phyloP scores from a whole-genome alignment of 2,113 vertebrate species.

The Corythornis madagascariensis region DNA sequence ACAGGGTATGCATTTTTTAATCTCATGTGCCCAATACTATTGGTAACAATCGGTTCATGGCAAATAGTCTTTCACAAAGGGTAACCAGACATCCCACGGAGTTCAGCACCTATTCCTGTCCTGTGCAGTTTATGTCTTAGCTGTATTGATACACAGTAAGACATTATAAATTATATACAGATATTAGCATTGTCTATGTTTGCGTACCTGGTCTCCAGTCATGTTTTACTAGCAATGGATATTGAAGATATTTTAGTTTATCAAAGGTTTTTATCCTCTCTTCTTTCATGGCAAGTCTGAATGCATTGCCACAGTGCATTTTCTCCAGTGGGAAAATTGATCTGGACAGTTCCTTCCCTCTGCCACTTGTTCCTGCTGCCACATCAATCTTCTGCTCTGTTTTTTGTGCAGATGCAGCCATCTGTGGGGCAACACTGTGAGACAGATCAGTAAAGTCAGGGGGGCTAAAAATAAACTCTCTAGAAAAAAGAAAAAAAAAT shows the following conservation, averaged over 20 bases:
- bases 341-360: not conserved
- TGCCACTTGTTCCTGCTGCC: constrained; percentile 27
- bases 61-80: not conserved
- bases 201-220: not conserved
- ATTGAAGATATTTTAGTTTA: not conserved
- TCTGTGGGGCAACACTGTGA: constrained; percentile 43
- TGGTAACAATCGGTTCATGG: not conserved
- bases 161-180: not conserved
- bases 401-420: constrained; percentile 37
- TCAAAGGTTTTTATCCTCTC: not conserved
- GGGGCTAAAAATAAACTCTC: constrained; percentile 27
- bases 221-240: not conserved
- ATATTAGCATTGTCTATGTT: not conserved
- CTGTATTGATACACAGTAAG: not conserved
- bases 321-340: constrained; percentile 17
- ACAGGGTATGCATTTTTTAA: not conserved
- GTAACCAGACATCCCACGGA: not conserved
- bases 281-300: constrained; percentile 14
- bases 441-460: not conserved
- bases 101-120: not conserved
- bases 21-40: not conserved
- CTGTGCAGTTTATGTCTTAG: not conserved
- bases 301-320: not conserved
- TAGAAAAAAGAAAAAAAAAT: not conserved
- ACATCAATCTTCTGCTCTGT: constrained; percentile 24